Evolutionary conservation across 2,888 invertebrate species (phyloP).

Genomic region (Scaptomyza polygonia): DNA sequence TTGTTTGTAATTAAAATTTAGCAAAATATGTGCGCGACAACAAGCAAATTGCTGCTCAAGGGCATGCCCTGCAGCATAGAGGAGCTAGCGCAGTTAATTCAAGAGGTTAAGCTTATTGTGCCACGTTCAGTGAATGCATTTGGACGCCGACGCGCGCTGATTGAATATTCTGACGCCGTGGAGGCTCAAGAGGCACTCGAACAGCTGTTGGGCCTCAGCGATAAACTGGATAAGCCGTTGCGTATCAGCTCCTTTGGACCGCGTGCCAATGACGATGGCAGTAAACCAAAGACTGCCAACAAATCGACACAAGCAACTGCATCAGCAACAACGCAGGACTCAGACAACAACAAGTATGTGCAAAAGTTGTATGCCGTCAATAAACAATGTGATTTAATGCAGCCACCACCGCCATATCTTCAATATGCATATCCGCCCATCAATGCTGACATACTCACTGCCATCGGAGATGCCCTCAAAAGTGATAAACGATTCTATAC

Average conservation of each 20-base stretch:
- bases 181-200: slow-evolving; percentile 63
- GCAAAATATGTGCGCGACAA: slow-evolving; percentile 25
- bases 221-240: slow-evolving; percentile 61
- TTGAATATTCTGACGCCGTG: slow-evolving; percentile 54
- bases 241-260: slow-evolving; percentile 55
- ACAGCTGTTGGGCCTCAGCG: slow-evolving; percentile 47
- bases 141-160: slow-evolving; percentile 71
- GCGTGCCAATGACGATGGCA: background rate
- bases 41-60: slow-evolving; percentile 71
- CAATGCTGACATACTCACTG: slow-evolving; percentile 89
- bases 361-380: slow-evolving; percentile 87
- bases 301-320: slow-evolving; percentile 58
- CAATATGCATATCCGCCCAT: slow-evolving; percentile 93
- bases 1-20: slow-evolving; percentile 10
- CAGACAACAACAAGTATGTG: slow-evolving; percentile 85
- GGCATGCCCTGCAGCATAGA: slow-evolving; percentile 74
- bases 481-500: slow-evolving; percentile 93
- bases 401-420: slow-evolving; percentile 90
- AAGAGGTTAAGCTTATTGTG: slow-evolving; percentile 50
- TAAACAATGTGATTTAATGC: slow-evolving; percentile 87
- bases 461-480: slow-evolving; percentile 91
- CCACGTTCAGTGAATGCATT: slow-evolving; percentile 64
- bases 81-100: slow-evolving; percentile 60
- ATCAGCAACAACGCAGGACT: slow-evolving; percentile 40
- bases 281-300: slow-evolving; percentile 18